Evolutionary conservation across 2,888 invertebrate species (phyloP).

Genomic region (Hipparchia sbordonii): DNA sequence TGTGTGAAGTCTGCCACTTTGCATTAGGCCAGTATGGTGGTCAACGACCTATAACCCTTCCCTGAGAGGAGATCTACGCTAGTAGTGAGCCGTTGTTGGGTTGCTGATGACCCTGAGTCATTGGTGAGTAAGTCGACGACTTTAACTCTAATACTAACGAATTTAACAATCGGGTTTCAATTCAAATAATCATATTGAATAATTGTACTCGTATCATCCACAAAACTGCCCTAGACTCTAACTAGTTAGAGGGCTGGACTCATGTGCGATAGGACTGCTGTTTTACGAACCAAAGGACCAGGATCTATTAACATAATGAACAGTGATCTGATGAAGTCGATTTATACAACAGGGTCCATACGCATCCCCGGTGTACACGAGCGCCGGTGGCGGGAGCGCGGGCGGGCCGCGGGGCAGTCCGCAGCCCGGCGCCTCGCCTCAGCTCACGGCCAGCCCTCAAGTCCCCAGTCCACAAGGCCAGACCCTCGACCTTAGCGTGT

Average conservation of each 20-base stretch:
- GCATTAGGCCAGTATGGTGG: no score
- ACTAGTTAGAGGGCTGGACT: neutral
- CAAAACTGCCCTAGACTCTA: neutral
- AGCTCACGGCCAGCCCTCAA: constrained; percentile 92
- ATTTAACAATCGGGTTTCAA: neutral
- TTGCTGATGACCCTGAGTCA: constrained; percentile 4
- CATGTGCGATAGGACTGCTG: neutral
- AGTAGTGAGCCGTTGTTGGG: no score
- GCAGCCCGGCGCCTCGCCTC: constrained; percentile 92
- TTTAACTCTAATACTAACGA: neutral
- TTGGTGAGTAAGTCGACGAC: constrained; percentile 7
- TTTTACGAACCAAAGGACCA: constrained; percentile 23
- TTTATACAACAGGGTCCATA: constrained; percentile 86
- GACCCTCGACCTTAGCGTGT: constrained; percentile 94
- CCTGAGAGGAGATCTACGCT: no score
- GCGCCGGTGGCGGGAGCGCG: constrained; percentile 87
- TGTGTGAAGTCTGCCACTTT: no score
- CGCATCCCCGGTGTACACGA: constrained; percentile 89
- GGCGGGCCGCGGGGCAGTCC: constrained; percentile 90
- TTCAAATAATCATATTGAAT: neutral
- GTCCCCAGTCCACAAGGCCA: constrained; percentile 96
- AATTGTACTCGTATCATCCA: neutral
- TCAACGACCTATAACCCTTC: no score
- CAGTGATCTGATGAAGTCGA: constrained; percentile 49
- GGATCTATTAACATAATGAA: constrained; percentile 29